A percentile compares a stretch with the other conserved stretches of the same genome.
These are phyloP conservation scores for Bombycilla garrulus DNA, from an alignment of 2,113 vertebrate species.

Conservation along the genomic window DNA sequence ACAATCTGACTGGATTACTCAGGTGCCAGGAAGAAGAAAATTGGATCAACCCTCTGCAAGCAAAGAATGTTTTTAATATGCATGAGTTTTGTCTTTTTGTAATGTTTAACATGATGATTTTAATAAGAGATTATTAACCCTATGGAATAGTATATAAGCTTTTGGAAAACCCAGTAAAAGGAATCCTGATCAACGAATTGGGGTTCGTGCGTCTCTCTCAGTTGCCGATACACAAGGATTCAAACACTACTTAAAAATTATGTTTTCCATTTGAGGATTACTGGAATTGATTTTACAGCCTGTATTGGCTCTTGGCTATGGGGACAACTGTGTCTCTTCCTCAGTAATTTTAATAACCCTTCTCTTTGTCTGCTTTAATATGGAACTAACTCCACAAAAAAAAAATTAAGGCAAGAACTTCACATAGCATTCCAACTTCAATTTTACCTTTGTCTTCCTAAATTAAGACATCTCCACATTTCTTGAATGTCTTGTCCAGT, in stretches of 20 bases:
- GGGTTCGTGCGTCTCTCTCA: too few relatives aligned
- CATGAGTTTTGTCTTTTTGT: too few relatives aligned
- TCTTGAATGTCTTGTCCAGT: neutral
- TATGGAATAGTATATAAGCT: too few relatives aligned
- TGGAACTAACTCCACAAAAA: neutral
- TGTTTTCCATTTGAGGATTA: neutral
- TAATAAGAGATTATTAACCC: too few relatives aligned
- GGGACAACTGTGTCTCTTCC: neutral
- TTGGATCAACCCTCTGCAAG: too few relatives aligned
- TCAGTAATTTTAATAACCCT: rapidly evolving
- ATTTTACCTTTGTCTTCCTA: neutral
- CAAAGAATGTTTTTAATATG: too few relatives aligned
- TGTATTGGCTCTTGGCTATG: neutral
- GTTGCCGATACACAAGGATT: too few relatives aligned
- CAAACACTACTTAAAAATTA: neutral
- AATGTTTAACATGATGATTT: too few relatives aligned
- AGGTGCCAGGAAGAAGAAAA: too few relatives aligned
- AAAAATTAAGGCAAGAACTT: neutral
- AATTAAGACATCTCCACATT: neutral
- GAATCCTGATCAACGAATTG: too few relatives aligned
- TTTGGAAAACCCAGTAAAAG: too few relatives aligned
- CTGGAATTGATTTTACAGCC: neutral
- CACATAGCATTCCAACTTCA: neutral
- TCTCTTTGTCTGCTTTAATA: neutral
- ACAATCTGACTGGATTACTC: too few relatives aligned